Conservation (phyloP, 2,888 invertebrate genomes). For the Polyploca ridens region DNA sequence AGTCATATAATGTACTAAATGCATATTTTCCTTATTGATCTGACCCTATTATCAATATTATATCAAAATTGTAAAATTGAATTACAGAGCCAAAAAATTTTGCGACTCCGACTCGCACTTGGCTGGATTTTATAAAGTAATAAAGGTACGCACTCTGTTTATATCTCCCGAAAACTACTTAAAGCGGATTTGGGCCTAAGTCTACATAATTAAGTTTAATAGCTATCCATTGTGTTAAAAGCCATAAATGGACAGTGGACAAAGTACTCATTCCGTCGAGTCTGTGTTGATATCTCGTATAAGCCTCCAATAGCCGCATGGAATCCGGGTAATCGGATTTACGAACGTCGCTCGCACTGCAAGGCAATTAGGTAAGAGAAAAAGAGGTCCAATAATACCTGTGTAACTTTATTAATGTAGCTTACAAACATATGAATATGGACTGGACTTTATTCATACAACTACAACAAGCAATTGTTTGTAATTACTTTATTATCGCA, state of each 20-base stretch:
- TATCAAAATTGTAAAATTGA: no score
- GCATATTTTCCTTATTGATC: no score
- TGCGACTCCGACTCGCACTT: neutral
- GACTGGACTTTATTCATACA: no score
- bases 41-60: no score
- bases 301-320: constrained; percentile 46
- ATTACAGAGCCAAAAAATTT: no score
- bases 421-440: no score
- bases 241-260: constrained; percentile 33
- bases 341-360: constrained; percentile 35
- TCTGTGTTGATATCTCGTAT: constrained; percentile 35
- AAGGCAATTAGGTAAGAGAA: constrained; percentile 1
- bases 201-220: constrained; percentile 14
- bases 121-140: neutral
- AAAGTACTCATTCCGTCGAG: constrained; percentile 30
- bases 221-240: constrained; percentile 17
- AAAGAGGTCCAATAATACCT: neutral
- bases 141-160: neutral
- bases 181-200: constrained; percentile 12
- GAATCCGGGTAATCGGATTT: constrained; percentile 57
- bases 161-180: constrained; percentile 11
- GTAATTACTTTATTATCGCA: no score
- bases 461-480: no score
- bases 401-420: no score
- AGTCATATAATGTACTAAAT: no score